Base-by-base conservation (phyloP, 2,888 invertebrate species). In the Cephalotes varians region DNA sequence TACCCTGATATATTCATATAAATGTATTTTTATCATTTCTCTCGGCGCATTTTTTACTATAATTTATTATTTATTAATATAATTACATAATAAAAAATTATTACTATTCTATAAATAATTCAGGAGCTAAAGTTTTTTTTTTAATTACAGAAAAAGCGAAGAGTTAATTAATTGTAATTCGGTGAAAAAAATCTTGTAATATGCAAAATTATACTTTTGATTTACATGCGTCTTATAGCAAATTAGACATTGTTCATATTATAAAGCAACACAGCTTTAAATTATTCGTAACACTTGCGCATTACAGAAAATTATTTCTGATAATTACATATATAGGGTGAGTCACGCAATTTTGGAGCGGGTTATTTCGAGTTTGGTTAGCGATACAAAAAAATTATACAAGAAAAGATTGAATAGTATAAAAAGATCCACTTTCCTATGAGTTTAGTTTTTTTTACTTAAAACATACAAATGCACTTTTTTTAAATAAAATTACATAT, bases 31-130 rank as follows among this genome's bases (percentile, higher is more conserved):
- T 9, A 6, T 9, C 5, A 54, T 64, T 74, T 15, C 9, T 71
- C 25, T 64, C 7, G 7, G 15, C 15, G 9, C 18, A 21, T 12
- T 25, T 18, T 37, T 71, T 56, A 12, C 21, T 28, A 44, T 28
- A 44, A 44, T 44, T 64, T 64, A 64, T 64, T 44, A 62, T 21
- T 60, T 28, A 18, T n/a, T 60, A 60, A 34, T 12, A 31, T 12
- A 54, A 49, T 31, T 58, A 58, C n/a, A 37, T 15, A 62, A 37
- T 40, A 65, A 40, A 65, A 65, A 64, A 60, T 62, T 15, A 60
- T 34, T 25, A 44, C 21, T 28, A 34, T 31, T 60, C 3, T 10
- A 60, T 60, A 74, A 44, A 49, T 47, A 1, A 47, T 69, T 21
- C 25, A 7, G 15, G 15, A 40, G 15, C 34, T 21, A 34, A 18